Conservation (phyloP, 2,888 invertebrate genomes). For the Torymus auratus region DNA sequence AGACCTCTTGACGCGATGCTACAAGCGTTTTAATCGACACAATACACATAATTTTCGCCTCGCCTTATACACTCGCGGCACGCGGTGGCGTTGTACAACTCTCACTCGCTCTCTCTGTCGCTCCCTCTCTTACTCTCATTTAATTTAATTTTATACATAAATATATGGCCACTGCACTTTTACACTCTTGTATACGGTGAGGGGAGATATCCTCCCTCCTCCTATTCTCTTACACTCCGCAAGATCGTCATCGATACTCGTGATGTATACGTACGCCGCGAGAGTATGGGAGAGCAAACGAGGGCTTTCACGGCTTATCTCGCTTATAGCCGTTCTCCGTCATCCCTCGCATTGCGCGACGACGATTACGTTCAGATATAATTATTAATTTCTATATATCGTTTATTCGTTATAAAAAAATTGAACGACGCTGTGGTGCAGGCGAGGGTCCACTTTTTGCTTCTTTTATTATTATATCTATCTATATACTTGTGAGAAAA, state of each 20-base stretch:
- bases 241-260: neutral
- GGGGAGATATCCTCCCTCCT: neutral
- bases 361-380: slow-evolving; percentile 13
- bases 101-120: slow-evolving; percentile 24
- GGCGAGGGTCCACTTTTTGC: slow-evolving; percentile 12
- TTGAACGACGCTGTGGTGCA: slow-evolving; percentile 43
- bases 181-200: slow-evolving; percentile 12
- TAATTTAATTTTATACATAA: slow-evolving; percentile 49
- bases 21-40: slow-evolving; percentile 48
- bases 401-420: slow-evolving; percentile 44
- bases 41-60: slow-evolving; percentile 10
- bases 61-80: neutral
- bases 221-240: neutral
- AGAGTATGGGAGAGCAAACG: slow-evolving; percentile 5
- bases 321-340: neutral
- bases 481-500: slow-evolving; percentile 17
- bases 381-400: slow-evolving; percentile 8
- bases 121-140: slow-evolving; percentile 1
- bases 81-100: slow-evolving; percentile 1
- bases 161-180: slow-evolving; percentile 55
- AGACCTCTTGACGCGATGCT: slow-evolving; percentile 14
- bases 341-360: neutral
- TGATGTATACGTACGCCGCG: neutral
- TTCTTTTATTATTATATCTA: neutral
- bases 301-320: slow-evolving; percentile 23